Conservation (phyloP, 2,888 invertebrate genomes). For the Pristionchus exspectatus region DNA sequence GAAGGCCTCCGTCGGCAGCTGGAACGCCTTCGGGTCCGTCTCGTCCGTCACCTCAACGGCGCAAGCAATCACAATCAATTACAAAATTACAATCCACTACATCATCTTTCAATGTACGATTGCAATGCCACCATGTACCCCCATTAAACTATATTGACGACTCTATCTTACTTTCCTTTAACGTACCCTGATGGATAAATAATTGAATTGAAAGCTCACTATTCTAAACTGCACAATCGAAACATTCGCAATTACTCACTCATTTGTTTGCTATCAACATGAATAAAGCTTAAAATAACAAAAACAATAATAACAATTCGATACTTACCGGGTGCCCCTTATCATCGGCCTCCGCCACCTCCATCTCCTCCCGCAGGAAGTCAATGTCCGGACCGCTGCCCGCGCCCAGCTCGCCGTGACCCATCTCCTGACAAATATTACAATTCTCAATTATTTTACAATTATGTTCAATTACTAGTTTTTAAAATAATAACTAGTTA, state of each 20-base stretch:
- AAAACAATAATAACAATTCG: background rate
- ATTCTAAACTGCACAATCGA: too few species aligned
- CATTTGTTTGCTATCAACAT: too few species aligned
- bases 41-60: background rate
- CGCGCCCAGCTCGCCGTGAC: background rate
- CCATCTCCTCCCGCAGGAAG: background rate
- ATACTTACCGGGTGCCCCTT: background rate
- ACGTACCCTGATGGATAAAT: too few species aligned
- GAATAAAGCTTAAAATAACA: too few species aligned
- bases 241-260: too few species aligned
- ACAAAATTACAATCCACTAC: background rate
- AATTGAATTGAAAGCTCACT: too few species aligned
- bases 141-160: too few species aligned
- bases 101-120: background rate
- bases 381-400: background rate
- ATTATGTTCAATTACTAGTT: too few species aligned
- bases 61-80: background rate
- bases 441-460: too few species aligned
- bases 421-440: background rate
- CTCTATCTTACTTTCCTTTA: too few species aligned
- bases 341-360: background rate
- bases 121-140: too few species aligned
- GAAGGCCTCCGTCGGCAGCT: background rate
- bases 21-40: background rate
- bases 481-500: background rate